phyloP scores from a whole-genome alignment of 2,888 invertebrate species.

The Hyalella azteca region DNA sequence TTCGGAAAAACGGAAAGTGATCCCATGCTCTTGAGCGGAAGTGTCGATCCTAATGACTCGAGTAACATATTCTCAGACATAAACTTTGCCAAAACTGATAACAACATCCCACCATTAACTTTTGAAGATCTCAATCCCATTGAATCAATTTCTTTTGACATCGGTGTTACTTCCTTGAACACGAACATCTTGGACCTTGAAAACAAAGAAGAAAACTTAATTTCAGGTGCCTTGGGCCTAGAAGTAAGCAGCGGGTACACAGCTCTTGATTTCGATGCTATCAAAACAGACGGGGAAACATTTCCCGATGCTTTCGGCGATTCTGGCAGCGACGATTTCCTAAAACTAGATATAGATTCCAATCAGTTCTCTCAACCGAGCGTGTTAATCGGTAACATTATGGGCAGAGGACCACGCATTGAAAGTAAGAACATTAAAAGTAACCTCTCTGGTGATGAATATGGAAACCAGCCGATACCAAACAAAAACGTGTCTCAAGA shows the following conservation, averaged over 20 bases:
- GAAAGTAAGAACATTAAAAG: not conserved
- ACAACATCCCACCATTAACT: not conserved
- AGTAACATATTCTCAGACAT: not conserved
- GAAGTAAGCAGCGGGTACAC: not conserved
- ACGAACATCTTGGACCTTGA: not conserved
- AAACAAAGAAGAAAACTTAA: not conserved
- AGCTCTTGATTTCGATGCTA: not conserved
- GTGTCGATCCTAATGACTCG: not conserved
- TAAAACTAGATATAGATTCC: not conserved
- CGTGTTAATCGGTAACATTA: constrained; percentile 10
- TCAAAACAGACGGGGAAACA: not conserved
- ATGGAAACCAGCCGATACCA: not conserved
- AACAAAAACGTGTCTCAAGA: not conserved
- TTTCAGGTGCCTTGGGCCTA: not conserved
- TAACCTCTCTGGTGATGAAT: not conserved
- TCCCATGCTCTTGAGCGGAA: constrained; percentile 3
- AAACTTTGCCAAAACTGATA: not conserved
- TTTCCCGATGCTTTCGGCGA: not conserved
- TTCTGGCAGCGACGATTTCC: not conserved
- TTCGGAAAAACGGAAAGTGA: not conserved
- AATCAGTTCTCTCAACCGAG: constrained; percentile 8
- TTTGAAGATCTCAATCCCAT: not conserved
- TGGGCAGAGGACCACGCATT: constrained; percentile 5
- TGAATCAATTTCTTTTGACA: not conserved
- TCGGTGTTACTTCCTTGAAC: not conserved